Base-by-base conservation (phyloP, 2,888 invertebrate species). In the Lasiommata megera region DNA sequence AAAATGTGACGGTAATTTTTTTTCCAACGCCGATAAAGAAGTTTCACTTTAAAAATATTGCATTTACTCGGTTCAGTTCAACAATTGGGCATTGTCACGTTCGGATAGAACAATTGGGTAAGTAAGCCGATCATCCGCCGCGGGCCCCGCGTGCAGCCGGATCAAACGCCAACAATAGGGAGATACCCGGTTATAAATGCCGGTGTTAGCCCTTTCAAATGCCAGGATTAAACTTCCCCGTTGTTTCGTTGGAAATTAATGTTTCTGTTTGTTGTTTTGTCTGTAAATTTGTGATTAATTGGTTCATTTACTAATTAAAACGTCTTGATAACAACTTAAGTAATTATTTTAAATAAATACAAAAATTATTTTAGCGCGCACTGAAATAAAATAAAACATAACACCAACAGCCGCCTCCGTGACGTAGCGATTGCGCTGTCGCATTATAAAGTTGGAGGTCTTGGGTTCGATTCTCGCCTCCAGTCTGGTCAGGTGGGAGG, bases 71-170 rank as follows among this genome's bases (percentile, higher is more conserved):
- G 2, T 23, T 3, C 23, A 23, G 5, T 23, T 2, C 23, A 23
- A 23, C 23, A 23, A 23, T 23, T 2, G 5, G 5, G 5, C 5
- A 23, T 23, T 18, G 43, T n/a, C 43, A 43, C 44, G 8, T 12
- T 28, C 28, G 28, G 34, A 28, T 43, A 23, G 34, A 54, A 50
- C 50, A 54, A 47, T 50, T 36, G 53, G 48, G 9, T 57, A 57
- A 52, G 11, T 57, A 57, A 60, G 55, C 58, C 58, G 41, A 54
- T 31, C 48, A 47, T 40, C 55, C 41, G 48, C 14, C 31, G 41
- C n/a, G n/a, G n/a, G n/a, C n/a, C n/a, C n/a, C n/a, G 48, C 31
- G 37, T 60, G 64, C 60, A 64, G 61, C 61, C 59, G 66, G 61
- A 62, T 61, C 34, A 63, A 37, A 38, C 53, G 44, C 23, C 54